Conservation (phyloP, 2,113 vertebrate species). For the Phylloscopus whistleri region DNA sequence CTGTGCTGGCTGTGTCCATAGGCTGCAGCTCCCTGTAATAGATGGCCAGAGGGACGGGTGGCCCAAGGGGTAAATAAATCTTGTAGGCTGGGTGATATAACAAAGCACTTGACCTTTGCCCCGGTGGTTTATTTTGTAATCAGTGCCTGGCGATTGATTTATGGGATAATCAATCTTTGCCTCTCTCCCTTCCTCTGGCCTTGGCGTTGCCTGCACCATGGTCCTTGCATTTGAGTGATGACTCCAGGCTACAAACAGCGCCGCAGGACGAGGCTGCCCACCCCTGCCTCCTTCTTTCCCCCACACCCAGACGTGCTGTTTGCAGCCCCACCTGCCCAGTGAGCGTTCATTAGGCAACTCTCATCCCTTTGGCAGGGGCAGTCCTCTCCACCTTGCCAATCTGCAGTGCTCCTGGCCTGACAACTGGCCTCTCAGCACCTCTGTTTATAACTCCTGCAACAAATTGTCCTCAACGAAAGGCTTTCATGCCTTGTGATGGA, state of each 20-base stretch:
- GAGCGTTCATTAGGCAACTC: neutral
- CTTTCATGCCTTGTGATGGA: conserved; percentile 28
- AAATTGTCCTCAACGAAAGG: conserved; percentile 26
- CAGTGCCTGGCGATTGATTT: conserved; percentile 11
- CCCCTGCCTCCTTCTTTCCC: neutral
- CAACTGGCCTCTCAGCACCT: neutral
- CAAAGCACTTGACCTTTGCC: conserved; percentile 61
- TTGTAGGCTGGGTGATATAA: conserved; percentile 42
- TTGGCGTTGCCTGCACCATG: neutral
- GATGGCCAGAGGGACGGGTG: neutral
- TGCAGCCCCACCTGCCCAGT: neutral
- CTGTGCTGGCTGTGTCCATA: neutral
- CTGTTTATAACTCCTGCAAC: conserved; percentile 12
- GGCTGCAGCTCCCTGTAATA: neutral
- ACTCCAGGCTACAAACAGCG: neutral
- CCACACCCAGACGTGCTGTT: neutral
- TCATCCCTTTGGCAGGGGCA: neutral
- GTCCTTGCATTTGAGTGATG: conserved; percentile 53
- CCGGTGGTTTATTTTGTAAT: conserved; percentile 44
- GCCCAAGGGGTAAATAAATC: conserved; percentile 45
- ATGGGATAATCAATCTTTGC: conserved; percentile 14
- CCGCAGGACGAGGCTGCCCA: neutral
- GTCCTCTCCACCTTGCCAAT: neutral
- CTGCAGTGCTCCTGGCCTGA: neutral
- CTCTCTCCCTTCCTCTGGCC: neutral